Conservation (phyloP, 2,113 vertebrate species). For the Gnathonemus longibarbis region DNA sequence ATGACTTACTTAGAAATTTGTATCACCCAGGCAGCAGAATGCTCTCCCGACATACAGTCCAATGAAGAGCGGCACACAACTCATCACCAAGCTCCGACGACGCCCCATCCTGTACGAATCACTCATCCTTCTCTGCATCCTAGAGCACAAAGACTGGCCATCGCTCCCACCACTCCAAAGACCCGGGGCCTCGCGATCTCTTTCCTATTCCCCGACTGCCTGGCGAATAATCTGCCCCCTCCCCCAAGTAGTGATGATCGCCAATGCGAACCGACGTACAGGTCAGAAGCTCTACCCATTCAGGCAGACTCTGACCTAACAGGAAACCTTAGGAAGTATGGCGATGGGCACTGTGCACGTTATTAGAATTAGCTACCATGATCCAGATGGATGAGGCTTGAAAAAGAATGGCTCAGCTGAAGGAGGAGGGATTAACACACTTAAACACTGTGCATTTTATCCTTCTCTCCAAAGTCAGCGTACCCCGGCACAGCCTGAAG, state of each 20-base stretch:
- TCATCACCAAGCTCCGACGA: background rate
- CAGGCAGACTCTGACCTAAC: background rate
- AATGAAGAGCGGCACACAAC: background rate
- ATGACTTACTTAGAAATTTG: background rate
- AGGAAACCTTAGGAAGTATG: background rate
- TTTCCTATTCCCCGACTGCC: background rate
- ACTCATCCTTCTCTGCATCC: background rate
- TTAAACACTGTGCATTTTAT: background rate
- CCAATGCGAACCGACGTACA: background rate
- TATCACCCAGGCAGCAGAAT: background rate
- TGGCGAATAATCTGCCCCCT: background rate
- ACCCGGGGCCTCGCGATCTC: background rate
- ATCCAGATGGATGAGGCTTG: background rate
- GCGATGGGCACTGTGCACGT: background rate
- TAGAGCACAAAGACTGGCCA: background rate
- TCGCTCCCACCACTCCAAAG: background rate
- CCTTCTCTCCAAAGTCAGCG: background rate
- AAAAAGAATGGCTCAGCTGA: background rate
- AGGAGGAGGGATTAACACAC: background rate
- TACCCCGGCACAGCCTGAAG: background rate
- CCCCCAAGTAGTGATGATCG: background rate
- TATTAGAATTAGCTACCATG: background rate
- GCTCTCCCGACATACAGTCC: background rate
- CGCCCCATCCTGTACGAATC: background rate
- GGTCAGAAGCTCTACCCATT: background rate